Conservation (phyloP, 1,140 invertebrate genomes). For the Drosophila navojoa region DNA sequence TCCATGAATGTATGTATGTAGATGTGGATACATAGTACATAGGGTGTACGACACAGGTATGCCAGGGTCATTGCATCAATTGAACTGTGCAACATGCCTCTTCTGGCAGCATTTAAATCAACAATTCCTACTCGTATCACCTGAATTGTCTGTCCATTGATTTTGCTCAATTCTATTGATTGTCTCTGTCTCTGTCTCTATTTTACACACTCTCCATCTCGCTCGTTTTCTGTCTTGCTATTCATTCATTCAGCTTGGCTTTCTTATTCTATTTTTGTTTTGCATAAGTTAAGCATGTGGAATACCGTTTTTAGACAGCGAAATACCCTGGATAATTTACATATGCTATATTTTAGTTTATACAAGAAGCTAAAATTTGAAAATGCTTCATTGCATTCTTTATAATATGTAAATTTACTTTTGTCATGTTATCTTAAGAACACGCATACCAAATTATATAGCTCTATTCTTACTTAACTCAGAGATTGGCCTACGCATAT, state of each 20-base stretch:
- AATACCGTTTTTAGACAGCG: neutral
- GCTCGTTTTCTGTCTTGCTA: neutral
- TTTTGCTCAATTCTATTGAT: slow-evolving; percentile 41
- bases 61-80: slow-evolving; percentile 8
- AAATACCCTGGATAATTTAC: neutral
- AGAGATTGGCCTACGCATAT: too few relatives aligned
- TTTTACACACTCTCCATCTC: neutral
- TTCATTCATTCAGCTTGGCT: neutral
- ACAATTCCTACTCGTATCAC: slow-evolving; percentile 17
- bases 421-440: too few relatives aligned
- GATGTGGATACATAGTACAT: too few relatives aligned
- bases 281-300: neutral
- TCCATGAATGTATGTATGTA: neutral
- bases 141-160: slow-evolving; percentile 30
- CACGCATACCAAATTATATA: too few relatives aligned
- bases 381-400: neutral
- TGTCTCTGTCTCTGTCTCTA: neutral
- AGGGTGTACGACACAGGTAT: neutral
- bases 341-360: neutral
- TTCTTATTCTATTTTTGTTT: slow-evolving; percentile 1
- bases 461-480: too few relatives aligned
- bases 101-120: slow-evolving; percentile 16
- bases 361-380: neutral
- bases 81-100: slow-evolving; percentile 24
- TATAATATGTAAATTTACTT: too few relatives aligned